A percentile compares a stretch with the other conserved stretches of the same genome.
Conservation (phyloP, 2,113 vertebrate genomes). For the Antennarius striatus region DNA sequence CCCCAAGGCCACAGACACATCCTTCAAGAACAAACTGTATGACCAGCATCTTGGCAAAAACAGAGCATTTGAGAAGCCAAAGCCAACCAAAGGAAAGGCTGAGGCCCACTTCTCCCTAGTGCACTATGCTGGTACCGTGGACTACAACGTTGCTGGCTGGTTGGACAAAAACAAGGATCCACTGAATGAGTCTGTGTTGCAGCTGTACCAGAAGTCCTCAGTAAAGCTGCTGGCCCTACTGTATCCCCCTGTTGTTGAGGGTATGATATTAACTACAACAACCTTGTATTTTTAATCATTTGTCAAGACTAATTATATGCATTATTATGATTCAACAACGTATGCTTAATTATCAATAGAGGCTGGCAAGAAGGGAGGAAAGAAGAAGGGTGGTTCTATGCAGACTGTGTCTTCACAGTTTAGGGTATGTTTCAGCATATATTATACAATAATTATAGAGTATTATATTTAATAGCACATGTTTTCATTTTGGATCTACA, state of each 20-base stretch:
- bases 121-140: slow-evolving; percentile 88
- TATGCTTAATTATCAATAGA: slow-evolving; percentile 4
- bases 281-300: too few species aligned
- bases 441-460: too few species aligned
- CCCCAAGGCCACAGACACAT: slow-evolving; percentile 73
- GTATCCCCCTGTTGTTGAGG: slow-evolving; percentile 59
- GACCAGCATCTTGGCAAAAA: slow-evolving; percentile 71
- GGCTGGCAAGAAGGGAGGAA: slow-evolving; percentile 55
- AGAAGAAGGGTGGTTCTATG: slow-evolving; percentile 73
- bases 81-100: slow-evolving; percentile 82
- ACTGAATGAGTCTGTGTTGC: slow-evolving; percentile 72
- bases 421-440: slow-evolving; percentile 42
- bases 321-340: background rate
- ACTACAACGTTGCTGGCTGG: slow-evolving; percentile 82
- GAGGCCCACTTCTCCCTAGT: slow-evolving; percentile 90
- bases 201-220: slow-evolving; percentile 71
- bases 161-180: slow-evolving; percentile 74
- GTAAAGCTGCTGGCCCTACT: slow-evolving; percentile 61
- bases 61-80: slow-evolving; percentile 85
- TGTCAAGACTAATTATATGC: background rate
- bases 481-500: too few species aligned
- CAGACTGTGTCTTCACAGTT: slow-evolving; percentile 73
- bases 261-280: slow-evolving; percentile 16
- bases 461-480: too few species aligned
- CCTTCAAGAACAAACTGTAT: slow-evolving; percentile 74